Evolutionary conservation across 2,888 invertebrate genomes (phyloP).

Genomic region (Tinea semifulvella): DNA sequence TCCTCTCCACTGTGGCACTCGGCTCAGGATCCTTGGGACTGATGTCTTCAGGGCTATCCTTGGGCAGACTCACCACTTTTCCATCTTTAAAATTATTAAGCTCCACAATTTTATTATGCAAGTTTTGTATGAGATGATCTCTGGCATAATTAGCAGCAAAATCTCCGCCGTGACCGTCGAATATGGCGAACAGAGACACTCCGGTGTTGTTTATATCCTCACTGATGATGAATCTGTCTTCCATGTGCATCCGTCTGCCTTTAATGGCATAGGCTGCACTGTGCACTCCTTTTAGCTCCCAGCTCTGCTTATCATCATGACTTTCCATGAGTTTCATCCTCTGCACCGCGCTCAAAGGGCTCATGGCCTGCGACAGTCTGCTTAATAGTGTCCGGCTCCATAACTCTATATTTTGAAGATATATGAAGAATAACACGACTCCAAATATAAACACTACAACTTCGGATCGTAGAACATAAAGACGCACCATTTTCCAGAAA

Average conservation of each 20-base stretch:
- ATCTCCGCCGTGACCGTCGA: conserved; percentile 96
- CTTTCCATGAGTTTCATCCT: conserved; percentile 64
- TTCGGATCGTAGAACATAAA: conserved; percentile 84
- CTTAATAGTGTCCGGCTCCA: conserved; percentile 82
- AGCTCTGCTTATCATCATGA: conserved; percentile 68
- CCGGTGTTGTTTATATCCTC: conserved; percentile 86
- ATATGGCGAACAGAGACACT: conserved; percentile 89
- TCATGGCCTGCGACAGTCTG: conserved; percentile 73
- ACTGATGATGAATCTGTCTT: conserved; percentile 91
- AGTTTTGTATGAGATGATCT: conserved; percentile 84
- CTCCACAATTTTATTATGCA: conserved; percentile 79
- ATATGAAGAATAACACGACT: conserved; percentile 77
- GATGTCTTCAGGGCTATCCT: conserved; percentile 39
- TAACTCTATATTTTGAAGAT: conserved; percentile 83
- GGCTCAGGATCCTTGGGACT: conserved; percentile 51
- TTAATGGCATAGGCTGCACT: conserved; percentile 91
- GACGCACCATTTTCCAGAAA: conserved; percentile 80
- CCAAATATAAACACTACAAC: conserved; percentile 76
- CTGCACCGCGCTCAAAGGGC: conserved; percentile 70
- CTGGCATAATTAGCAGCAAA: conserved; percentile 93
- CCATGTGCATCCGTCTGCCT: conserved; percentile 91
- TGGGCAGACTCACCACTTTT: conserved; percentile 43
- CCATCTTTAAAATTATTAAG: conserved; percentile 74
- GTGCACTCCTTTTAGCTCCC: conserved; percentile 79
- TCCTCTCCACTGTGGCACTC: conserved; percentile 53